A percentile compares a stretch with the other conserved stretches of the same genome.
phyloP scores from a whole-genome alignment of 2,888 invertebrate species.

The Glyphotaelius pellucidus region DNA sequence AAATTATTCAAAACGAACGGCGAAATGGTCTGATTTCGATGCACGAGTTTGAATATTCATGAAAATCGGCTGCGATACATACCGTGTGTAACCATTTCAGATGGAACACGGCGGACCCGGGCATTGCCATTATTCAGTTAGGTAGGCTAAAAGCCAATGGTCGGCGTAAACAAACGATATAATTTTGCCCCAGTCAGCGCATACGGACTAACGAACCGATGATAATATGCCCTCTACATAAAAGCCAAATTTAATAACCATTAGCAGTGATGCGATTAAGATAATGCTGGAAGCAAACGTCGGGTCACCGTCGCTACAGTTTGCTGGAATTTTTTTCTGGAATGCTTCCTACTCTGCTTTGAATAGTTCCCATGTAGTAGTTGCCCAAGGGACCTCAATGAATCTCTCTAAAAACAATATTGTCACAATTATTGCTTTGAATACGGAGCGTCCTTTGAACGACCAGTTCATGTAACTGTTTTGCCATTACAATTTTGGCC shows the following conservation, averaged over 20 bases:
- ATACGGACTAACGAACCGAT: slow-evolving; percentile 59
- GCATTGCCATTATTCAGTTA: slow-evolving; percentile 42
- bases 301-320: neutral
- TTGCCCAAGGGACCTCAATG: neutral
- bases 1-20: slow-evolving; percentile 57
- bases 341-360: neutral
- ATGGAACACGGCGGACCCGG: slow-evolving; percentile 20
- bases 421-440: neutral
- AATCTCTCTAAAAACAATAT: neutral
- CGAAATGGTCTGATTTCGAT: slow-evolving; percentile 51
- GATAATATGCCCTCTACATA: slow-evolving; percentile 53
- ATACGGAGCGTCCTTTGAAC: neutral
- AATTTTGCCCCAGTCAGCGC: slow-evolving; percentile 41
- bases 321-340: neutral
- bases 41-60: slow-evolving; percentile 61
- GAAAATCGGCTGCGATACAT: slow-evolving; percentile 38
- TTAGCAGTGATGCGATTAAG: slow-evolving; percentile 55
- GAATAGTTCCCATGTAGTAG: neutral
- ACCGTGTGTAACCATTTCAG: slow-evolving; percentile 47
- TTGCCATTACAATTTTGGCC: no score
- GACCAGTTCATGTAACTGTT: neutral
- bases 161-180: slow-evolving; percentile 48
- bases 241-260: slow-evolving; percentile 62
- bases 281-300: slow-evolving; percentile 42
- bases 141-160: slow-evolving; percentile 20